Evolutionary conservation across 2,888 invertebrate genomes (phyloP).

Genomic region (Neoitamus cyanurus): DNA sequence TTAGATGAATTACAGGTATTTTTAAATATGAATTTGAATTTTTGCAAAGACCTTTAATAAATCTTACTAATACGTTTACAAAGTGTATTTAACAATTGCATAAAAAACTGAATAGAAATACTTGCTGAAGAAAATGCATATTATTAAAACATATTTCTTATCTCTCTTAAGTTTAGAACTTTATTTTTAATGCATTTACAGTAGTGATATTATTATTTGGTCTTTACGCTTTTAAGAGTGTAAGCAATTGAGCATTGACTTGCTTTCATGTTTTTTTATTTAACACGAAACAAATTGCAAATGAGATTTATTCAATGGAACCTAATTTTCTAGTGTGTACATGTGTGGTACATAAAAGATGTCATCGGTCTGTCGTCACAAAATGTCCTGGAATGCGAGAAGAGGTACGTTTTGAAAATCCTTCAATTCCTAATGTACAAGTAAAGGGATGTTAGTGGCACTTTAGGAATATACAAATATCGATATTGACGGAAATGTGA

Average conservation of each 20-base stretch:
- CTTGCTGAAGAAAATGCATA: background rate
- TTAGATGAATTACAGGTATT: too few species aligned
- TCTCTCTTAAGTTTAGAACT: background rate
- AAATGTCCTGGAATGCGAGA: slow-evolving; percentile 99
- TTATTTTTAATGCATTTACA: background rate
- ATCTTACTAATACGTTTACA: background rate
- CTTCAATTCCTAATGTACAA: background rate
- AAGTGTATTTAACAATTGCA: background rate
- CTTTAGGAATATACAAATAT: too few species aligned
- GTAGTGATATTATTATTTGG: background rate
- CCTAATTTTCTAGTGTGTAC: slow-evolving; percentile 85
- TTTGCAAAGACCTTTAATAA: background rate
- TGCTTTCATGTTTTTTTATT: background rate
- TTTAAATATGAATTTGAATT: background rate
- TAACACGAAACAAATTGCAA: background rate
- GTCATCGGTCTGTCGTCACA: slow-evolving; percentile 96
- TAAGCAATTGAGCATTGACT: background rate
- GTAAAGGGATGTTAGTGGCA: too few species aligned
- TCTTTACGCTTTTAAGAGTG: background rate
- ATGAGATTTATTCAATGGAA: background rate
- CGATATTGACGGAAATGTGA: too few species aligned
- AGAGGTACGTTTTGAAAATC: slow-evolving; percentile 68
- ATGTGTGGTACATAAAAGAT: slow-evolving; percentile 99
- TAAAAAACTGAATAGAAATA: background rate
- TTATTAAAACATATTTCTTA: background rate